These are phyloP conservation scores for Teleogryllus oceanicus DNA, from an alignment of 2,888 invertebrate species.

Conservation along the genomic window DNA sequence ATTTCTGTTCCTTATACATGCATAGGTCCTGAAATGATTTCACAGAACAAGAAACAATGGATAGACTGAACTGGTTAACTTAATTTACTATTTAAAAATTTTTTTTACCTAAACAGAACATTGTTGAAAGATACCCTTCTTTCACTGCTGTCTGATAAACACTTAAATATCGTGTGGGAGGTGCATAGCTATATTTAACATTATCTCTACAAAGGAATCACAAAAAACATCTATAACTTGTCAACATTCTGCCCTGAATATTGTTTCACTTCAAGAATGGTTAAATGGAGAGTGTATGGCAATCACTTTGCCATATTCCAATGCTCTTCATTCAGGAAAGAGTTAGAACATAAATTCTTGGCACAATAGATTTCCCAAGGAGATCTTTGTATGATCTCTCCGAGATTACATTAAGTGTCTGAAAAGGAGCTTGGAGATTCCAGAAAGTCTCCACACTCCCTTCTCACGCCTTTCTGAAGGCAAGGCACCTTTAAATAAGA, in stretches of 20 bases:
- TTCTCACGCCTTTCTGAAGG: not conserved
- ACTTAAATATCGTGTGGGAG: too few relatives aligned
- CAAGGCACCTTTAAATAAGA: not conserved
- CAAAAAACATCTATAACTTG: not conserved
- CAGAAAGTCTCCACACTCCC: not conserved
- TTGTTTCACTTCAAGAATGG: not conserved
- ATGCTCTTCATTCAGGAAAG: not conserved
- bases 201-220: not conserved
- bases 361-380: slow-evolving; percentile 10
- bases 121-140: too few relatives aligned
- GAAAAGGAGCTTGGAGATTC: not conserved
- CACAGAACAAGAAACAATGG: too few relatives aligned
- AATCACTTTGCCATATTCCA: slow-evolving; percentile 4
- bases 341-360: not conserved
- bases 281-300: not conserved
- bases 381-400: not conserved
- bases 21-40: too few relatives aligned
- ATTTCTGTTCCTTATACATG: too few relatives aligned
- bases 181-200: too few relatives aligned
- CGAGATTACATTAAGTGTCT: not conserved
- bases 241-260: not conserved
- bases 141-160: too few relatives aligned
- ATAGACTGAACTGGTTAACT: too few relatives aligned
- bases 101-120: too few relatives aligned
- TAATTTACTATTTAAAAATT: too few relatives aligned